These are phyloP conservation scores for Ibidorhyncha struthersii DNA, from an alignment of 2,113 vertebrate genomes.

Conservation along the genomic window DNA sequence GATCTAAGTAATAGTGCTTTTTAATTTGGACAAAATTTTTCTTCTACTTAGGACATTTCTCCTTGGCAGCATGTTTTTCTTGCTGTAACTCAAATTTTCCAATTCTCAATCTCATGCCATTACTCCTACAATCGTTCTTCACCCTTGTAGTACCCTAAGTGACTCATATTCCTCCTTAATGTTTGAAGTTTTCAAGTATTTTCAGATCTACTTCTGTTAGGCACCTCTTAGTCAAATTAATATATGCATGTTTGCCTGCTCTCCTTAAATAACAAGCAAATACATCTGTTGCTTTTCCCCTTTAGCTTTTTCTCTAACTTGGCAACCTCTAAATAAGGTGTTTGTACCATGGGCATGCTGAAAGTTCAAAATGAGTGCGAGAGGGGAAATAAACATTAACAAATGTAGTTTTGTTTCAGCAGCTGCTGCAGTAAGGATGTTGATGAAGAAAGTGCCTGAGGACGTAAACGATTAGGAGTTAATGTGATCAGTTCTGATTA, in stretches of 20 bases:
- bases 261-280: background rate
- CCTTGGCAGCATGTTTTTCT: background rate
- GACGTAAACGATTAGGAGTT: background rate
- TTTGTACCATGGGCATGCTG: background rate
- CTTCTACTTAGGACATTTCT: background rate
- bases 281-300: background rate
- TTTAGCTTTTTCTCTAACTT: background rate
- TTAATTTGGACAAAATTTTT: background rate
- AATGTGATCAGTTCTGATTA: accelerated
- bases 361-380: background rate
- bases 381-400: background rate
- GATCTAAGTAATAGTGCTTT: background rate
- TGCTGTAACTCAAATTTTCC: background rate
- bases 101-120: background rate
- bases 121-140: background rate
- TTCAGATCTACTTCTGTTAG: background rate
- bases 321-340: slow-evolving; percentile 3
- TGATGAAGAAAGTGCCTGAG: background rate
- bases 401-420: background rate
- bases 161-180: background rate
- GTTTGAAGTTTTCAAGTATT: background rate
- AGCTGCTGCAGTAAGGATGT: background rate
- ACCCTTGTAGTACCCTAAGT: background rate
- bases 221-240: background rate
- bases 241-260: accelerated